Evolutionary conservation across 2,888 invertebrate species (phyloP), one percentile per base, ranked within the genome.

Genomic region (Lymantria monacha): DNA sequence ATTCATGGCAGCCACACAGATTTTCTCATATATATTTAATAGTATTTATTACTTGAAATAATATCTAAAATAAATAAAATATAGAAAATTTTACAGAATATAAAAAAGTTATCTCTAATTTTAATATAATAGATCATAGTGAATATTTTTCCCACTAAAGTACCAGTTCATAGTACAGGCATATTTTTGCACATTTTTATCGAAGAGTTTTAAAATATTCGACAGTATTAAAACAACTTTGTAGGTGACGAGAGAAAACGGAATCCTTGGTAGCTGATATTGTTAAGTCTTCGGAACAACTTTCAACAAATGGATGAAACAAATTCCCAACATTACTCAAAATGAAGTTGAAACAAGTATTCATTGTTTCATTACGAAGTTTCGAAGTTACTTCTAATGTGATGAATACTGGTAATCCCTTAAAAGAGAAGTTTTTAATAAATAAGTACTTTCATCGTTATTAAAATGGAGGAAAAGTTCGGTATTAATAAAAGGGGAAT

Each of bases 361-460:
- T 10, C 33, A 10, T 33, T 33, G 33, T 33, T 33, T 33, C 9
- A n/a, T 41, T 46, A 12, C 3, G 46, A 30, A 30, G 15, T 36
- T 15, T 36, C 8, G n/a, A 7, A 13, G 3, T 40, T 46, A 14
- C 40, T 41, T 1, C 10, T 22, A 46, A 40, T 31, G 10, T 10
- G 3, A 9, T 44, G 11, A 14, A 30, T 37, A 1, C 9, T 33
- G 33, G 10, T 10, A 33, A 33, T 33, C 33, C 33, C 33, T 33
- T 33, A 38, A 46, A 36, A 49, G 51, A 43, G 48, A 22, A 8
- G 37, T n/a, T 36, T 40, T 47, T 13, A 33, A 14, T 9, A 33
- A 31, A 44, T 10, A 12, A 13, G 14, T 10, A 10, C 7, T 31
- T 22, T 11, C 13, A 9, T 14, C 41, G 31, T 33, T 8, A 1